phyloP scores from a whole-genome alignment of 2,888 invertebrate genomes.

The Oxyteleia sp. region DNA sequence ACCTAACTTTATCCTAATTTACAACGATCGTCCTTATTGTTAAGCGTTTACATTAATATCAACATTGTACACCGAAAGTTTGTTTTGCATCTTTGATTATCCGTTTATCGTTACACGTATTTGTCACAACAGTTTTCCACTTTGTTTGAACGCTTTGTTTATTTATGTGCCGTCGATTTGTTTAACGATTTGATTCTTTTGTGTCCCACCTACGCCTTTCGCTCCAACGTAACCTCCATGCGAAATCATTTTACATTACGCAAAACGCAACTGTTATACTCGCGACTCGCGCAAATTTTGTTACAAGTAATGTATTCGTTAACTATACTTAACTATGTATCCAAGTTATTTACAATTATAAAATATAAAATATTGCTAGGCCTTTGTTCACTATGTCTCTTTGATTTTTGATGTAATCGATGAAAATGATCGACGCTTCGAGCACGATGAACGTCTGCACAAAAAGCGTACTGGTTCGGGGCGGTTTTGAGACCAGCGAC shows the following conservation, averaged over 20 bases:
- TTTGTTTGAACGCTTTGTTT: constrained; percentile 4
- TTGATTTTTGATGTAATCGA: constrained; percentile 60
- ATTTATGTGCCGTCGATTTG: background rate
- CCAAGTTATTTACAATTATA: constrained; percentile 74
- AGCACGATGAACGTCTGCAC: no score
- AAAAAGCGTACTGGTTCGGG: no score
- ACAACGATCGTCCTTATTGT: constrained; percentile 60
- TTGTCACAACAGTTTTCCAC: constrained; percentile 23
- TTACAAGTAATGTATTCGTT: constrained; percentile 45
- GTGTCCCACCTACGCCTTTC: constrained; percentile 9
- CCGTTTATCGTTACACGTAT: constrained; percentile 48
- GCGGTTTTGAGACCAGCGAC: no score
- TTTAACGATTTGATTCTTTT: constrained; percentile 1
- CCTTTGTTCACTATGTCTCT: constrained; percentile 62
- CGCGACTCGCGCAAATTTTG: constrained; percentile 27
- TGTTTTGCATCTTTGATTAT: constrained; percentile 59
- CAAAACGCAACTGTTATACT: constrained; percentile 24
- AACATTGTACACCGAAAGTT: constrained; percentile 63
- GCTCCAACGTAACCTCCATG: constrained; percentile 15
- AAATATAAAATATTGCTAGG: constrained; percentile 75
- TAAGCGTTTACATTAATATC: constrained; percentile 61
- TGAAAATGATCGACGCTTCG: constrained; percentile 56
- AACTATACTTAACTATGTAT: constrained; percentile 69
- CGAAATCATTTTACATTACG: constrained; percentile 27
- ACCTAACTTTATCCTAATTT: constrained; percentile 50